Evolutionary conservation across 2,888 invertebrate genomes (phyloP), one percentile per base, ranked within the genome.

Genomic region (Ormyrus thymus): DNA sequence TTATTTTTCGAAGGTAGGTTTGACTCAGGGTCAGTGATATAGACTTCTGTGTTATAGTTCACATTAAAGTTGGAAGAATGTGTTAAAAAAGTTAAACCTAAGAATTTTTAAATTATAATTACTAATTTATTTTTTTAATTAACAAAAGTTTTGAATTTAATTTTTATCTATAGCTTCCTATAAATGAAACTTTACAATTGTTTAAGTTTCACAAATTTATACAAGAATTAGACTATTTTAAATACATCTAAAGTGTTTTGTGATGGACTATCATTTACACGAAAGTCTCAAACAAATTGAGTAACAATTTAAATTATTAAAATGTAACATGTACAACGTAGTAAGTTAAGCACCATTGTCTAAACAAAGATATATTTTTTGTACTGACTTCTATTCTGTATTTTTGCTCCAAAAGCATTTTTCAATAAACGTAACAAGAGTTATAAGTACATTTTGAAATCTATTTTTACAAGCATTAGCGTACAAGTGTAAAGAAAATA

Each of bases 301-400:
- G 65, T 75, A 69, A 69, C 55, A 73, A 78, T 7, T 74, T 69
- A 61, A 59, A 59, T 48, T 7, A 70, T 78, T 75, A 45, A 68
- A 73, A 11, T 78, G 56, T 64, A 76, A 77, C 59, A 73, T 78
- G 53, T 76, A 75, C 71, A 78, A 72, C 53, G 55, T 81, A 72
- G 58, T 72, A 66, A 66, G 53, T 66, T 75, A 62, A 74, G 78
- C 56, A 68, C 65, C 70, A 68, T 75, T 29, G 50, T 65, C 29
- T 77, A 81, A 66, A 85, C 73, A 83, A 81, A 84, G 62, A 85
- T 87, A 88, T 89, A 89, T 89, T 88, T 89, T 89, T 89, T 88
- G 84, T 89, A 88, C 88, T 86, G 85, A 87, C 83, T 83, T 85
- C 82, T 86, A 83, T 83, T 78, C 78, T 78, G 76, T 76, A 78